These are phyloP conservation scores for Eupithecia abbreviata DNA, from an alignment of 2,888 invertebrate genomes.

Conservation along the genomic window DNA sequence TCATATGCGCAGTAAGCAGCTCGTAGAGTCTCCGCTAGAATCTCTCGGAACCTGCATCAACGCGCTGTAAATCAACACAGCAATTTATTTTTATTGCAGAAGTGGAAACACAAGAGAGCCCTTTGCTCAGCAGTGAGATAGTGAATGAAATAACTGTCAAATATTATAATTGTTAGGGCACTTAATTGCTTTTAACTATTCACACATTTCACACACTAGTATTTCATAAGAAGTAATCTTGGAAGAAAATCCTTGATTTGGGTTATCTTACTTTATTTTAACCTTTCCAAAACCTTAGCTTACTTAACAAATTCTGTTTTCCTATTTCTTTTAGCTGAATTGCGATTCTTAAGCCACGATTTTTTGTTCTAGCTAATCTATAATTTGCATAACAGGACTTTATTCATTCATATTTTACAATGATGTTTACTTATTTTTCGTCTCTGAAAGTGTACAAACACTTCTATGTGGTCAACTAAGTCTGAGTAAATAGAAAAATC, in stretches of 20 bases:
- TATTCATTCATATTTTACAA: slow-evolving; percentile 10
- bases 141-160: background rate
- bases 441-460: slow-evolving; percentile 27
- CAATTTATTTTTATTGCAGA: background rate
- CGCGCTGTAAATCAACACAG: too few relatives aligned
- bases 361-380: too few relatives aligned
- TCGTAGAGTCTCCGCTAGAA: too few relatives aligned
- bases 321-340: background rate
- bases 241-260: too few relatives aligned
- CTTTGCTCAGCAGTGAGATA: background rate
- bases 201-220: too few relatives aligned
- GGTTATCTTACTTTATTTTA: too few relatives aligned
- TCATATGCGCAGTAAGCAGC: too few relatives aligned
- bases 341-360: background rate
- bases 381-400: background rate
- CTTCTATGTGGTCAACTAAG: slow-evolving; percentile 18
- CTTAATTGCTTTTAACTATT: too few relatives aligned
- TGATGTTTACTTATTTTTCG: slow-evolving; percentile 35
- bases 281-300: background rate
- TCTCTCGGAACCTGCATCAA: too few relatives aligned
- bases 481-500: slow-evolving; percentile 18
- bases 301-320: background rate
- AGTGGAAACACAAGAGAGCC: background rate
- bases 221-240: too few relatives aligned
- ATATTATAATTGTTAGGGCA: background rate